Conservation (phyloP, 2,113 vertebrate genomes). For the Oplegnathus fasciatus region DNA sequence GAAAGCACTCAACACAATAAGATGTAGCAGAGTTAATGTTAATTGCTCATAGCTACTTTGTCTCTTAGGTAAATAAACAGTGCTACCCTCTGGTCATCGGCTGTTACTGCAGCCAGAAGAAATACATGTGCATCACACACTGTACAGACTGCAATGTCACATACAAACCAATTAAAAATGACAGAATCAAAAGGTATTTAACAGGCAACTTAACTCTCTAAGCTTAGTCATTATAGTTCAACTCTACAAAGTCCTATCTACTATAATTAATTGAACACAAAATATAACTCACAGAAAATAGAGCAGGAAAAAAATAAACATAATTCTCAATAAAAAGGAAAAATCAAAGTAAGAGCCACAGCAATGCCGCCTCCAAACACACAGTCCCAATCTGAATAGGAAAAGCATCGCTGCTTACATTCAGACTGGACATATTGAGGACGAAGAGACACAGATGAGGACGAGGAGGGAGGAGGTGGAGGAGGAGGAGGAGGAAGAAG, state of each 20-base stretch:
- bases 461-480: conserved; percentile 73
- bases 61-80: conserved; percentile 53
- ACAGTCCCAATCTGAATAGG: conserved; percentile 55
- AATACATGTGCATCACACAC: neutral
- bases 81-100: conserved; percentile 65
- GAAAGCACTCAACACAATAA: conserved; percentile 19
- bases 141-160: neutral
- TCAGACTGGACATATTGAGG: conserved; percentile 95
- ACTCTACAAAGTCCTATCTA: neutral
- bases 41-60: neutral
- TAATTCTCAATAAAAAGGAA: neutral
- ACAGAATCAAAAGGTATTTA: neutral
- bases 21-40: neutral
- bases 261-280: neutral
- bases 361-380: conserved; percentile 11
- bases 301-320: neutral
- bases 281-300: neutral
- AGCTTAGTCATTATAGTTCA: neutral
- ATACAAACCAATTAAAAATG: neutral
- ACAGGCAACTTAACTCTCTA: neutral
- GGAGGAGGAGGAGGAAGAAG: conserved; percentile 75
- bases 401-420: conserved; percentile 89
- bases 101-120: conserved; percentile 57
- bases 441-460: conserved; percentile 86
- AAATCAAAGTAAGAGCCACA: conserved; percentile 11